A percentile compares a stretch with the other conserved stretches of the same genome.
Conservation (phyloP, 1,140 invertebrate species). For the Drosophila cardini region DNA sequence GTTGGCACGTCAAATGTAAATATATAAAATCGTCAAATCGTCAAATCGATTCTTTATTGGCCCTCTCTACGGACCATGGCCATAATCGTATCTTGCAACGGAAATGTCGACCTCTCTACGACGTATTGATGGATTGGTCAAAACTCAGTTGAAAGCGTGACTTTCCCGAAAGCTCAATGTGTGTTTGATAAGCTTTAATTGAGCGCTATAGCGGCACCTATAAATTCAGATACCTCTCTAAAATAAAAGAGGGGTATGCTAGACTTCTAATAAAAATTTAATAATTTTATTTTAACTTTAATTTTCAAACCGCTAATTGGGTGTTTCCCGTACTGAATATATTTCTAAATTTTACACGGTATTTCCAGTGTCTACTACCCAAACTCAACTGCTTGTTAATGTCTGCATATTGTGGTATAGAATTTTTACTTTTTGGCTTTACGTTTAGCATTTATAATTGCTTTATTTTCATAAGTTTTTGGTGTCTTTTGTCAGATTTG, state of each 20-base stretch:
- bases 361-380: neutral
- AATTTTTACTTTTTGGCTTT: constrained; percentile 45
- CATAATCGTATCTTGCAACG: constrained; percentile 43
- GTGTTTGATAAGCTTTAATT: constrained; percentile 32
- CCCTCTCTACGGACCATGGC: constrained; percentile 29
- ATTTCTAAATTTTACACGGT: constrained; percentile 6
- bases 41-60: constrained; percentile 39
- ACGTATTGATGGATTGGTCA: constrained; percentile 41
- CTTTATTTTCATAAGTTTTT: constrained; percentile 58
- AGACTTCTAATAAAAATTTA: neutral
- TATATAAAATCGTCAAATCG: constrained; percentile 37
- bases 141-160: constrained; percentile 32
- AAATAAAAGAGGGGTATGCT: constrained; percentile 1
- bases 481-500: constrained; percentile 28
- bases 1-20: constrained; percentile 34
- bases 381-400: constrained; percentile 3
- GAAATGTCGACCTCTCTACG: constrained; percentile 37
- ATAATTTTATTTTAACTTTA: too few species aligned
- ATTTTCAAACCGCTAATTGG: too few species aligned
- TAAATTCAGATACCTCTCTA: neutral
- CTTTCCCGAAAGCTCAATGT: constrained; percentile 34
- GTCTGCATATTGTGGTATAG: constrained; percentile 30
- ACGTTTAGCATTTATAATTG: constrained; percentile 75
- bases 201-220: constrained; percentile 10
- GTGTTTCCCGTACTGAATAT: neutral